Base-by-base conservation (phyloP, 2,113 vertebrate genomes). In the Amblyornis subalaris region DNA sequence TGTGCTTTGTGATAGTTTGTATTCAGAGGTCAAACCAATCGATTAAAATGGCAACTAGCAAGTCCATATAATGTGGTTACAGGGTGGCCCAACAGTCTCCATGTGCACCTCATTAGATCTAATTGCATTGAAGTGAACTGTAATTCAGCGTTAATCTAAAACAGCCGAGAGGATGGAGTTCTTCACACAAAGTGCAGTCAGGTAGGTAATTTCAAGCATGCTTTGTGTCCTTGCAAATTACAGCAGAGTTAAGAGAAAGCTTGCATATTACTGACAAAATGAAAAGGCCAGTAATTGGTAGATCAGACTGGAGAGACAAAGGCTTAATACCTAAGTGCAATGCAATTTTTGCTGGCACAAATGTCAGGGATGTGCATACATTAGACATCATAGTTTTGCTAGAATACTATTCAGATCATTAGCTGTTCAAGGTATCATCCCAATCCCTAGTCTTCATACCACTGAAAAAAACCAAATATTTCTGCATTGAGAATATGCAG, bases 101-200 rank as follows among this genome's bases (percentile, higher is more conserved):
- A 96, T 88, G 87, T 95, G 97, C 80, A 97, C 95, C 84, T 98
- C 89, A 95, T 96, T 98, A 97, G 95, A 92, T 96, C 91, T 98
- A 97, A 97, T 98, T 96, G 83, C 79, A 93, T 88, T 95, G 97
- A 98, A 97, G 95, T 97, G 96, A 98, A 97, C 96, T 54, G 29
- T 97, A 98, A 98, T 98, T 97, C 96, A 96, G 95, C 95, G 97
- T 97, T 98, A 97, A 98, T 98, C 89, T 91, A 96, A 98, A 98
- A 83, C 97, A 98, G 95, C 97, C 95, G 93, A 97, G 86, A 72
- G 84, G 69, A 97, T 97, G 96, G 73, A 95, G 93, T 83, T 64
- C 90, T 77, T 84, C 94, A 97, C 96, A 93, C 87, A 57, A 96
- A 88, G 88, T 60, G 66, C 93, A 96, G 95, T 96, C 95, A 97